These are phyloP conservation scores for Patiria pectinifera DNA, from an alignment of 53 echinoderm and acorn worm genomes.

Conservation along the genomic window DNA sequence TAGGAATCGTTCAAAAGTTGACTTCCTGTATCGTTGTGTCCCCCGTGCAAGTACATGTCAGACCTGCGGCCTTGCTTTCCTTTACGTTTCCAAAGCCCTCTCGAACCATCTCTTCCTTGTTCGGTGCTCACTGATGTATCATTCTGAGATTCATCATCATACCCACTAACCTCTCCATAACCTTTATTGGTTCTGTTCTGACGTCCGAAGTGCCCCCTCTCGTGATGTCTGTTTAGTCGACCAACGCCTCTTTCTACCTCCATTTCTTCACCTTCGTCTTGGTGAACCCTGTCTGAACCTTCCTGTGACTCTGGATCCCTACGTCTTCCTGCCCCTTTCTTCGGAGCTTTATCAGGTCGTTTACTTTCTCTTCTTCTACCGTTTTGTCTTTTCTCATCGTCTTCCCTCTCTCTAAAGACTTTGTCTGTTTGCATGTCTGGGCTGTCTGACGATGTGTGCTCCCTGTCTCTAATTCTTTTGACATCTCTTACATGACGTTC, in stretches of 20 bases:
- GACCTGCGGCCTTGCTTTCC: neutral
- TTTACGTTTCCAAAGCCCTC: neutral
- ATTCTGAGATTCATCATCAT: neutral
- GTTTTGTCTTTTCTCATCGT: neutral
- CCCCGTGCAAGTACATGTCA: neutral
- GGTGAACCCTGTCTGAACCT: neutral
- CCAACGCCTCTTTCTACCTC: too few relatives aligned
- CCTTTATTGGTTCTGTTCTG: neutral
- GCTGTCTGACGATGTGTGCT: neutral
- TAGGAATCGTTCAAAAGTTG: neutral
- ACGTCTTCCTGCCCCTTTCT: neutral
- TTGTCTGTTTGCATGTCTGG: neutral
- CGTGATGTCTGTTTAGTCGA: too few relatives aligned
- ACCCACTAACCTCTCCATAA: neutral
- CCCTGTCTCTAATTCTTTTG: neutral
- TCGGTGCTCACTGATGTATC: neutral
- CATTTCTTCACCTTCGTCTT: too few relatives aligned
- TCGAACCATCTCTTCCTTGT: neutral
- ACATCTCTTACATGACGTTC: neutral
- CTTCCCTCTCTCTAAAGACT: neutral
- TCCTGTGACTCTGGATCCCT: neutral
- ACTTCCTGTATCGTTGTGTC: neutral
- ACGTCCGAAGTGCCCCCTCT: neutral
- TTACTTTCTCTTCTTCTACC: neutral
- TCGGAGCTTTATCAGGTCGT: neutral